Conservation (phyloP, 2,797 vertebrate species). For the Chelidonichthys spinosus region DNA sequence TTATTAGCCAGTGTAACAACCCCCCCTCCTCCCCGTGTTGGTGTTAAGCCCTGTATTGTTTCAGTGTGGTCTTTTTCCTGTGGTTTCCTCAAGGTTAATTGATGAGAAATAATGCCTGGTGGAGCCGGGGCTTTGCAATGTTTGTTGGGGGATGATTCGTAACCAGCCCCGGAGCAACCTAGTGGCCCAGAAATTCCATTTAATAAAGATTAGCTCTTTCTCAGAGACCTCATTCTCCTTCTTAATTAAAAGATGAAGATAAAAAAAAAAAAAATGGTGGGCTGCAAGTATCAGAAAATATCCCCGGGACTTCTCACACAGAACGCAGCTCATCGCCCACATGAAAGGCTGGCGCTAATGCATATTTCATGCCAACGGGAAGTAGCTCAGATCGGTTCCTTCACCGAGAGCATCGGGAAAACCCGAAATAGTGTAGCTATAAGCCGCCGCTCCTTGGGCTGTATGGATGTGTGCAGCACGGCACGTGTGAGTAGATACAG, state of each 20-base stretch:
- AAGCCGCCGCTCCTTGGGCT: slow-evolving; percentile 61
- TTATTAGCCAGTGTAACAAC: slow-evolving; percentile 33
- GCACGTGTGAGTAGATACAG: slow-evolving; percentile 14
- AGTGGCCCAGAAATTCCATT: slow-evolving; percentile 85
- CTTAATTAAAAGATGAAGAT: slow-evolving; percentile 86
- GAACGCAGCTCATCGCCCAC: slow-evolving; percentile 74
- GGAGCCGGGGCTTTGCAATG: slow-evolving; percentile 43
- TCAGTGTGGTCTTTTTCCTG: slow-evolving; percentile 49
- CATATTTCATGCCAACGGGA: slow-evolving; percentile 82
- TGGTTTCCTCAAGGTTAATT: slow-evolving; percentile 73
- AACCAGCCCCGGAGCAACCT: slow-evolving; percentile 76
- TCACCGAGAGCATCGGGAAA: slow-evolving; percentile 48
- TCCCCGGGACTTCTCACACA: slow-evolving; percentile 75
- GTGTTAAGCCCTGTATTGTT: slow-evolving; percentile 36
- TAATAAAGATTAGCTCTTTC: slow-evolving; percentile 86
- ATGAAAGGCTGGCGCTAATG: slow-evolving; percentile 80
- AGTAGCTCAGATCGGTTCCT: slow-evolving; percentile 78
- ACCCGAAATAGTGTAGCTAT: slow-evolving; percentile 63
- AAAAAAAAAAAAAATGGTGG: slow-evolving; percentile 66
- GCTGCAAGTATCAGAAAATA: slow-evolving; percentile 78
- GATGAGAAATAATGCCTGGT: slow-evolving; percentile 73
- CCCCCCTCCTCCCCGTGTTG: slow-evolving; percentile 12
- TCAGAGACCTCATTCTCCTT: slow-evolving; percentile 78
- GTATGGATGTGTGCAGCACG: slow-evolving; percentile 44
- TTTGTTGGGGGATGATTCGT: slow-evolving; percentile 73